Conservation (phyloP, 2,113 vertebrate species). For the Centrocercus urophasianus region DNA sequence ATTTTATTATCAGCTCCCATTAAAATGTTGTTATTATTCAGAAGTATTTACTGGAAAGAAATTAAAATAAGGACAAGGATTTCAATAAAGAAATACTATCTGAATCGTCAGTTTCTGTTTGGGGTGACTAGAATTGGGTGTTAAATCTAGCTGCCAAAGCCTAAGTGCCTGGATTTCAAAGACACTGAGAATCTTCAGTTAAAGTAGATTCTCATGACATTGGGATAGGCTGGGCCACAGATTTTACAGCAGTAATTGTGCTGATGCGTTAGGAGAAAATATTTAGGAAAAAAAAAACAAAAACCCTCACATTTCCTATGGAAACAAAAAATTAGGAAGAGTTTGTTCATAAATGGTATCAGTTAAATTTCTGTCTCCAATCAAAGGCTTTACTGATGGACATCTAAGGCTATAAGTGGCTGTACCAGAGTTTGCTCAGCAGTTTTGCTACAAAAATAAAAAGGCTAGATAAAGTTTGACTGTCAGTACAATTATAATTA, state of each 20-base stretch:
- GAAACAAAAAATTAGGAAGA: neutral
- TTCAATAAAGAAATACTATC: neutral
- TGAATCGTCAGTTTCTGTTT: neutral
- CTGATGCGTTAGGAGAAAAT: neutral
- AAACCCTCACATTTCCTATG: neutral
- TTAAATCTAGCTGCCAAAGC: neutral
- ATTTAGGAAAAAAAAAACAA: neutral
- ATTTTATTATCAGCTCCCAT: neutral
- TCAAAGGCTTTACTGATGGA: neutral
- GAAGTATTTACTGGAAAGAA: neutral
- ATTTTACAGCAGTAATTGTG: neutral
- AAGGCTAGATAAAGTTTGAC: neutral
- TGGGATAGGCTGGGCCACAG: neutral
- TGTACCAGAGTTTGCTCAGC: neutral
- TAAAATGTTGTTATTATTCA: neutral
- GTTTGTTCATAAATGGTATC: neutral
- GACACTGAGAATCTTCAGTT: neutral
- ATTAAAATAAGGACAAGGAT: neutral
- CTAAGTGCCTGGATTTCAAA: neutral
- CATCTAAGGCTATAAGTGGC: neutral
- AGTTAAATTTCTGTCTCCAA: neutral
- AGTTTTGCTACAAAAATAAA: neutral
- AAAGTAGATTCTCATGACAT: neutral
- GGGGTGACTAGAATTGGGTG: neutral
- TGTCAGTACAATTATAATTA: neutral